phyloP scores from a whole-genome alignment of 1,140 invertebrate species.

The Drosophila pruinosa region DNA sequence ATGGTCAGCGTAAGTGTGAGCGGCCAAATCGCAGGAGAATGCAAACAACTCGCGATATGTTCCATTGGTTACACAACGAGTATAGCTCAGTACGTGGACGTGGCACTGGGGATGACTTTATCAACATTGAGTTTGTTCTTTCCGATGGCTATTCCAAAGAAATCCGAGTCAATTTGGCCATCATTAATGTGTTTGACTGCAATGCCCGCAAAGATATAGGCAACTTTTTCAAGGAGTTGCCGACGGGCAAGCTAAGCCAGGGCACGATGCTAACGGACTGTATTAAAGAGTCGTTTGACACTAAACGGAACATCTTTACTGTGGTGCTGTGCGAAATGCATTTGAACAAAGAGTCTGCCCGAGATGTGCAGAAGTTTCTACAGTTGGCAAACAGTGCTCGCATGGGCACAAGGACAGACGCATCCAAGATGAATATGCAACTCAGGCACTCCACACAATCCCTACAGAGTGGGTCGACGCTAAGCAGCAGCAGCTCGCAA shows the following conservation, averaged over 20 bases:
- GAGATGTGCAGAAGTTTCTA: conserved; percentile 47
- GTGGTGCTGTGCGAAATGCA: conserved; percentile 63
- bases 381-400: conserved; percentile 48
- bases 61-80: conserved; percentile 59
- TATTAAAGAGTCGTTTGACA: conserved; percentile 60
- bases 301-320: conserved; percentile 16
- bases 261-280: conserved; percentile 55
- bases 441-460: neutral
- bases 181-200: conserved; percentile 55
- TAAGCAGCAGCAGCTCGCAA: neutral
- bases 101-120: conserved; percentile 55
- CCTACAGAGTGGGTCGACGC: neutral
- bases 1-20: neutral
- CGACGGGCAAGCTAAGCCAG: conserved; percentile 10
- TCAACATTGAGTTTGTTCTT: conserved; percentile 57
- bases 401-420: neutral
- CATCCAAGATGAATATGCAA: neutral
- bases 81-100: conserved; percentile 30
- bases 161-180: conserved; percentile 15
- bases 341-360: conserved; percentile 9
- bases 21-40: conserved; percentile 4
- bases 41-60: conserved; percentile 51
- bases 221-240: conserved; percentile 48
- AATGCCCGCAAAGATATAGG: conserved; percentile 45
- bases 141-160: neutral